Conservation (phyloP, 2,797 vertebrate species). For the Apodemus agrarius region DNA sequence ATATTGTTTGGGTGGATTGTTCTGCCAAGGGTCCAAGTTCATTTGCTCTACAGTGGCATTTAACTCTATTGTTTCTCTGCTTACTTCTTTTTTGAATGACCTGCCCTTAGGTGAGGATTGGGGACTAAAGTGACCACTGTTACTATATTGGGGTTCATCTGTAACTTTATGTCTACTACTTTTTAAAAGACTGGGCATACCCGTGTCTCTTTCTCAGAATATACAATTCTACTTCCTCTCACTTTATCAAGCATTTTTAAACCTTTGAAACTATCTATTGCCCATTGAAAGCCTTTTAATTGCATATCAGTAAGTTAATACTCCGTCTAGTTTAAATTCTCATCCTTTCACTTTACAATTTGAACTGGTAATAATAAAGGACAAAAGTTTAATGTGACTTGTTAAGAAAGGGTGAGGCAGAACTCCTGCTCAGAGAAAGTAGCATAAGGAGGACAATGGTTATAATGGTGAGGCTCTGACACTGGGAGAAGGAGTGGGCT, state of each 20-base stretch:
- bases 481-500: not conserved
- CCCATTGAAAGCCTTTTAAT: not conserved
- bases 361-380: not conserved
- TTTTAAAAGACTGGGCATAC: not conserved
- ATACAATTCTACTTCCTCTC: not conserved
- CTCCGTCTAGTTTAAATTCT: slow-evolving; percentile 6
- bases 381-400: not conserved
- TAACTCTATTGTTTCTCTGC: not conserved
- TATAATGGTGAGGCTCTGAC: not conserved
- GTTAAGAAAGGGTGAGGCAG: not conserved
- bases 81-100: not conserved
- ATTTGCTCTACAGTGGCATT: not conserved
- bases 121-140: not conserved
- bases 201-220: not conserved
- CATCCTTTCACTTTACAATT: not conserved
- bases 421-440: not conserved
- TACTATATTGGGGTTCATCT: not conserved
- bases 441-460: not conserved
- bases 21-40: too few relatives aligned
- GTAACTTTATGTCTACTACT: not conserved
- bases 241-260: not conserved
- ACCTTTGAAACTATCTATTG: not conserved
- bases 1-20: not conserved
- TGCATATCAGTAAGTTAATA: not conserved
- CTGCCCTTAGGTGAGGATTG: not conserved